Percentiles rank a stretch among this genome's conserved stretches.
Evolutionary conservation across 2,888 invertebrate species (phyloP).

Genomic region (Erebia aethiops): DNA sequence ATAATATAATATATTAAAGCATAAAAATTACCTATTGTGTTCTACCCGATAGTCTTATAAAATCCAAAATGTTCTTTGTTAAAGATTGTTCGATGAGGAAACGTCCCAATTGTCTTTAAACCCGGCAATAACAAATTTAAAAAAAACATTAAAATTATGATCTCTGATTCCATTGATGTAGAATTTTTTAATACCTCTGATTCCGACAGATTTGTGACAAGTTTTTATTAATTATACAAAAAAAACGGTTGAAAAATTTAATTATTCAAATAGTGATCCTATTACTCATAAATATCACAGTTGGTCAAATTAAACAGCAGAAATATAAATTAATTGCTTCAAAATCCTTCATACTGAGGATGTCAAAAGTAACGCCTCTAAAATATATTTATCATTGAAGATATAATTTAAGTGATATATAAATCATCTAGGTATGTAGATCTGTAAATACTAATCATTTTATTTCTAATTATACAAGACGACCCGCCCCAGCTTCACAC

Average conservation of each 20-base stretch:
- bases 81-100: too few species aligned
- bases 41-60: too few species aligned
- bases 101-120: too few species aligned
- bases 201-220: slow-evolving; percentile 2
- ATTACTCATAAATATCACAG: background rate
- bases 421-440: slow-evolving; percentile 1
- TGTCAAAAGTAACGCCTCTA: background rate
- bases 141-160: background rate
- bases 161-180: background rate
- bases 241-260: background rate
- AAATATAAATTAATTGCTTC: background rate
- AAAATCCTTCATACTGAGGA: background rate
- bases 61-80: too few species aligned
- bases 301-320: background rate
- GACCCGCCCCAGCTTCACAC: too few species aligned
- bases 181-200: too few species aligned
- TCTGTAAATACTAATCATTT: background rate
- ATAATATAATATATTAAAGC: too few species aligned
- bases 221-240: slow-evolving; percentile 3
- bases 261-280: background rate
- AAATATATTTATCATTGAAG: too few species aligned
- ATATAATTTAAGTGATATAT: background rate
- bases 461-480: background rate
- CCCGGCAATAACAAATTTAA: too few species aligned
- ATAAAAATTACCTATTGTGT: too few species aligned